Evolutionary conservation across 2,797 vertebrate species (phyloP).

Genomic region (Clarias platycephalus): DNA sequence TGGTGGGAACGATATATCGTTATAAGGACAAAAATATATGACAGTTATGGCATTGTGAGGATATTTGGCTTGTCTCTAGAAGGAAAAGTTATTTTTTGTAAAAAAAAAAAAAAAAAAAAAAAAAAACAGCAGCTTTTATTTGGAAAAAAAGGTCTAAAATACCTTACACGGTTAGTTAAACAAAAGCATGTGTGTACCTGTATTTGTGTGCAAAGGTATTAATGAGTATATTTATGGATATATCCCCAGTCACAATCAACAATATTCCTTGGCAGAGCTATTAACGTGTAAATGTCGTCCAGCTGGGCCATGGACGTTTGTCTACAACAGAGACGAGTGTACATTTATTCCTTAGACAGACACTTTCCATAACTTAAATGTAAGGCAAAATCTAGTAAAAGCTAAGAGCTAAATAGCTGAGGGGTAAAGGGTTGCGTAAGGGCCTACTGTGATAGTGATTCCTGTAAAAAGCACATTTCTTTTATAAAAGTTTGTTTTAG

Average conservation of each 20-base stretch:
- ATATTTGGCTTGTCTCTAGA: no score
- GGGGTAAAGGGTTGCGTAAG: background rate
- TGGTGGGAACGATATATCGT: no score
- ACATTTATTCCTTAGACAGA: background rate
- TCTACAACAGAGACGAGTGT: background rate
- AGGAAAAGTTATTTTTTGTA: no score
- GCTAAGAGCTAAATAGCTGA: background rate
- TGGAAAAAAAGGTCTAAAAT: no score
- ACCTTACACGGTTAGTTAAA: background rate
- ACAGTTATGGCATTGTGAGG: no score
- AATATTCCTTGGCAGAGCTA: background rate
- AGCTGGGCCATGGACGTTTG: background rate
- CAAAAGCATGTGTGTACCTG: background rate
- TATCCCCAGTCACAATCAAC: background rate
- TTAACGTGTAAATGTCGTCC: background rate
- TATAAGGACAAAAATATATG: no score
- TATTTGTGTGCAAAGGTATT: background rate
- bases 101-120: no score
- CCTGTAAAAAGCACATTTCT: no score
- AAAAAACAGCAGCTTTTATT: background rate
- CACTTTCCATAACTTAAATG: background rate
- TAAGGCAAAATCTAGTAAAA: background rate
- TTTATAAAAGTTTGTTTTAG: background rate
- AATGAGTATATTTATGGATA: background rate
- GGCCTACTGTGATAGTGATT: background rate